These are phyloP conservation scores for Phocides pigmalion DNA, from an alignment of 1,140 invertebrate genomes.

Conservation along the genomic window DNA sequence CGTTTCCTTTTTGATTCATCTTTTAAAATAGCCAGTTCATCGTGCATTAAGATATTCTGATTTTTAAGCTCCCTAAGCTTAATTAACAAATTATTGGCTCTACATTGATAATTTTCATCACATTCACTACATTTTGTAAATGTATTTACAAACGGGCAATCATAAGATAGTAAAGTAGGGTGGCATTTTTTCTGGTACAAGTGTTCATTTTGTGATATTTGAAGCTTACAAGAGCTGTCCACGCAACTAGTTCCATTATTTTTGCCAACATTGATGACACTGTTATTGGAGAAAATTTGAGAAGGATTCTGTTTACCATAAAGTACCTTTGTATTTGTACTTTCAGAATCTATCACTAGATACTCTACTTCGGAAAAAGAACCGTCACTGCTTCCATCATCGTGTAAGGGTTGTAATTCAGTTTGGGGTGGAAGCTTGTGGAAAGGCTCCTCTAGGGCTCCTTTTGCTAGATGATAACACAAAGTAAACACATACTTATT, in stretches of 20 bases:
- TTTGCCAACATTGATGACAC: neutral
- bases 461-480: constrained; percentile 66
- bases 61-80: constrained; percentile 73
- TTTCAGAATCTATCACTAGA: constrained; percentile 51
- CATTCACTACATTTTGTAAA: constrained; percentile 28
- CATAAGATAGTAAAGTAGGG: neutral
- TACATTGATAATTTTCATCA: constrained; percentile 44
- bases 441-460: constrained; percentile 64
- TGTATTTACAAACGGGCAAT: neutral
- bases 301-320: constrained; percentile 43
- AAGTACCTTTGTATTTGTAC: constrained; percentile 43
- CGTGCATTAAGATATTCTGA: constrained; percentile 60
- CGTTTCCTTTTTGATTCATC: constrained; percentile 43
- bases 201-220: neutral
- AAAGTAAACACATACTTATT: constrained; percentile 70
- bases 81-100: constrained; percentile 59
- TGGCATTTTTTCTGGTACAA: neutral
- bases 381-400: constrained; percentile 49
- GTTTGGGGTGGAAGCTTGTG: constrained; percentile 42
- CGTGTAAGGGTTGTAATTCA: constrained; percentile 42
- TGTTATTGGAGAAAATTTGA: constrained; percentile 1
- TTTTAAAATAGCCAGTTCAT: constrained; percentile 55
- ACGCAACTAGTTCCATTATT: constrained; percentile 10
- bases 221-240: neutral
- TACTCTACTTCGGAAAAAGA: constrained; percentile 60